phyloP scores from a whole-genome alignment of 30 jellyfish, hydroid and myxozoan species.

The Aurelia aurita region DNA sequence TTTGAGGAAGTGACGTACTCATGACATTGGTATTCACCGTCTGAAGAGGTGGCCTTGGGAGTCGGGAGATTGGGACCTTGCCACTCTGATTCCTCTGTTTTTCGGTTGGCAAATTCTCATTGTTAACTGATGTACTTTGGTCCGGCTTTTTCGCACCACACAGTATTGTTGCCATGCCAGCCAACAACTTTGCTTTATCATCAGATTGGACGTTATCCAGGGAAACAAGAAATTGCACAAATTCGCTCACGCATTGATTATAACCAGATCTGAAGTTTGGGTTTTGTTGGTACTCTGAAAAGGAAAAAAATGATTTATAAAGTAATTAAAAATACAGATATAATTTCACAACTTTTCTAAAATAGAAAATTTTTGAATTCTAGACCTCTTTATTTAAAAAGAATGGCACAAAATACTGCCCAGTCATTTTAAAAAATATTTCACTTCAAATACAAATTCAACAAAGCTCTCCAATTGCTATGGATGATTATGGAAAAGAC shows the following conservation, averaged over 20 bases:
- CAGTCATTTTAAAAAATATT: too few species aligned
- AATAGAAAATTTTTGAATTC: too few species aligned
- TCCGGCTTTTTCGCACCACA: conserved; percentile 54
- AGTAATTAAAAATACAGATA: too few species aligned
- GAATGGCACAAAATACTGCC: too few species aligned
- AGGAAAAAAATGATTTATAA: neutral
- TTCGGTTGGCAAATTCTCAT: neutral
- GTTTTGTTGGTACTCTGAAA: conserved; percentile 57
- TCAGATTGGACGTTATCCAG: conserved; percentile 50
- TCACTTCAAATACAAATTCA: too few species aligned
- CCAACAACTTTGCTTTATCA: conserved; percentile 56
- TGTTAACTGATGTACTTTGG: neutral
- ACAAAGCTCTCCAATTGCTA: too few species aligned
- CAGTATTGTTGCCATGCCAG: conserved; percentile 65
- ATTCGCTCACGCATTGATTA: conserved; percentile 71
- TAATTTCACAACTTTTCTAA: too few species aligned
- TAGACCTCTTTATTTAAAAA: too few species aligned
- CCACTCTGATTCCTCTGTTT: neutral
- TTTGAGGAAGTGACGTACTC: neutral
- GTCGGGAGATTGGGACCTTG: conserved; percentile 21
- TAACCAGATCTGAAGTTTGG: conserved; percentile 63
- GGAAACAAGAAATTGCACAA: conserved; percentile 54
- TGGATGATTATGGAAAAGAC: too few species aligned
- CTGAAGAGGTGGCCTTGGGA: conserved; percentile 54
- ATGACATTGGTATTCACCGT: conserved; percentile 33